Base-by-base conservation (phyloP, 2,888 invertebrate genomes). In the Brachyopa scutellaris region DNA sequence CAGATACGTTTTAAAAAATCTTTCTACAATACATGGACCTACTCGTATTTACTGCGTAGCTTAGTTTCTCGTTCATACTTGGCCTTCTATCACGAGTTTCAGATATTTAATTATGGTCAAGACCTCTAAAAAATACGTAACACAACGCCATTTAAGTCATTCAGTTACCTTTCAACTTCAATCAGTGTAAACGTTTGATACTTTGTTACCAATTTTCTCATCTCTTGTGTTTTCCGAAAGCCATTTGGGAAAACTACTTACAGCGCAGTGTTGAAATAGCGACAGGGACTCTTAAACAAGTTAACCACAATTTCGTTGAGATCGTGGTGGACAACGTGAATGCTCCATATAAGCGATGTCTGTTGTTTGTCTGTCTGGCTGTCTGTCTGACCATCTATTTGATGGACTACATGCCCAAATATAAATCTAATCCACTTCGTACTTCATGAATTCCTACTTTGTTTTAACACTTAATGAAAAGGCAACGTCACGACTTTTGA, bases 381-480 rank as follows among this genome's bases (percentile, higher is more conserved):
- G 59, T 11, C 66, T 13, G 62, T 31, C 78, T 66, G 70, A 72
- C 66, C 82, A 77, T 70, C 70, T 33, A 77, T 77, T 82, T 82
- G 82, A 82, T 61, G 77, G 82, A 77, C 82, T 82, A 82, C 76
- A 77, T 77, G 82, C 59, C 77, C 82, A 82, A 82, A 82, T 82
- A 82, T 42, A 82, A 77, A 76, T 77, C 77, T 72, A 77, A 82
- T 77, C 66, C 76, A 64, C 66, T 82, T 77, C 77, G 82, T 82
- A 72, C 77, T 82, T 77, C 72, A 72, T 82, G 82, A 82, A 82
- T 82, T 82, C 82, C 77, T 64, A 59, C 42, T 61, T 61, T 62
- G 21, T 62, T 53, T 53, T 45, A 64, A 26, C 59, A 62, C 53
- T 33, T 62, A 45, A 70, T 13, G 40, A 69, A 73, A 77, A 70